phyloP scores from a whole-genome alignment of 2,113 vertebrate species.

The Melanostigma gelatinosum region DNA sequence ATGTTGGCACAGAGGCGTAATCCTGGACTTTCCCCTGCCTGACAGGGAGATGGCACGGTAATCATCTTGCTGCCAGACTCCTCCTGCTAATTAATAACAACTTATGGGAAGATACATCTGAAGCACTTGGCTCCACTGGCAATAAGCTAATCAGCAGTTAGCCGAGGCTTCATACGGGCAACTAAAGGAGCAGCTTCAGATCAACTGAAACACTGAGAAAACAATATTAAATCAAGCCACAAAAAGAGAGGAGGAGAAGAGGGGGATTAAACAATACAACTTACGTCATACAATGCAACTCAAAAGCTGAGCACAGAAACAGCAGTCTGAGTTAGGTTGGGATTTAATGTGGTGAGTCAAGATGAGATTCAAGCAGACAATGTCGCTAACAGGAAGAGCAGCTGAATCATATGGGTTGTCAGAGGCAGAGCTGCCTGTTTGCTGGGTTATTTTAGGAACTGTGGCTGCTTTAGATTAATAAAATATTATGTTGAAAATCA shows the following conservation, averaged over 20 bases:
- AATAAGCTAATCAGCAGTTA: conserved; percentile 71
- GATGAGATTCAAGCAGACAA: conserved; percentile 47
- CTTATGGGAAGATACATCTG: conserved; percentile 69
- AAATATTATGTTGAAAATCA: conserved; percentile 34
- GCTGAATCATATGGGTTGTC: conserved; percentile 55
- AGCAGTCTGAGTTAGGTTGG: background rate
- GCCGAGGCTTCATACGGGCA: conserved; percentile 36
- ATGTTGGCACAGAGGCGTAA: conserved; percentile 74
- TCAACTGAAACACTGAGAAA: conserved; percentile 35
- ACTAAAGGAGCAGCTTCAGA: conserved; percentile 56
- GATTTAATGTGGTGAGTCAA: conserved; percentile 35
- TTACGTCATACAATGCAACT: too few species aligned
- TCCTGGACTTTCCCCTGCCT: conserved; percentile 71
- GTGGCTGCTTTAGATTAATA: background rate
- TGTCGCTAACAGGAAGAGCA: conserved; percentile 38
- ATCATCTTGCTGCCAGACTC: conserved; percentile 76
- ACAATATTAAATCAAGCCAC: conserved; percentile 37
- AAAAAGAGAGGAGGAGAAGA: conserved; percentile 19
- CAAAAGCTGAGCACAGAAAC: conserved; percentile 4
- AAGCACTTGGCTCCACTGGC: conserved; percentile 74
- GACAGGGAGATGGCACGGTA: conserved; percentile 76
- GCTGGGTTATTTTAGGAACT: conserved; percentile 46
- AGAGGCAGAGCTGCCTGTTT: conserved; percentile 26
- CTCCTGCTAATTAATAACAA: conserved; percentile 82
- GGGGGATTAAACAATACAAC: conserved; percentile 12